These are phyloP conservation scores for Burhinus bistriatus DNA, from an alignment of 2,113 vertebrate species.

Conservation along the genomic window DNA sequence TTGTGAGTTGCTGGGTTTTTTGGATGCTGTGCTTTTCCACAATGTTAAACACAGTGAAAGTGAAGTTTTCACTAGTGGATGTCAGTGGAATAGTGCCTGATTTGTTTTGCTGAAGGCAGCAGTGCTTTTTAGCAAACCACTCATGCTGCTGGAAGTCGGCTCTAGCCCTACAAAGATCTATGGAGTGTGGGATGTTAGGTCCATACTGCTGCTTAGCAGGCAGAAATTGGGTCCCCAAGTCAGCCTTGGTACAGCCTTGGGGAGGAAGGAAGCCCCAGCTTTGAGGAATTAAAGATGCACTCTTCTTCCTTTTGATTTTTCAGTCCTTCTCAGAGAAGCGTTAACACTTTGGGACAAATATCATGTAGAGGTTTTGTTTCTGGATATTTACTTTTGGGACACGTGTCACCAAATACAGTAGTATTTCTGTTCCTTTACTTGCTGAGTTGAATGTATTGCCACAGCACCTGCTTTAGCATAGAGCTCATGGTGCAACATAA, in stretches of 20 bases:
- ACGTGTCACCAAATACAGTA: not conserved
- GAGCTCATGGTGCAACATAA: not conserved
- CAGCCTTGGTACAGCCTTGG: rapidly evolving
- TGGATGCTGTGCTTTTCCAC: not conserved
- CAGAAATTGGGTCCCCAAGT: not conserved
- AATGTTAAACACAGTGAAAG: not conserved
- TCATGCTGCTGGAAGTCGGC: not conserved
- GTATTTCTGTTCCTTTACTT: not conserved
- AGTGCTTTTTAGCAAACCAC: not conserved
- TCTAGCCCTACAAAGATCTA: not conserved
- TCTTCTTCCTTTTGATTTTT: not conserved
- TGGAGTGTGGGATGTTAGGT: not conserved
- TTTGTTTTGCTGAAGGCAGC: not conserved
- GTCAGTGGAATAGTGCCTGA: not conserved
- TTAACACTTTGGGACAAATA: not conserved
- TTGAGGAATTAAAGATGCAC: rapidly evolving
- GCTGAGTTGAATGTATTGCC: not conserved
- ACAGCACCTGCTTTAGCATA: not conserved
- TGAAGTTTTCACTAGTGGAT: not conserved
- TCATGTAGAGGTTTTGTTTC: rapidly evolving
- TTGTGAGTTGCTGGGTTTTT: not conserved
- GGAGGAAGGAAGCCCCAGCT: not conserved
- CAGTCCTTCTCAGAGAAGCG: not conserved
- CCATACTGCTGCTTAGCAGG: not conserved
- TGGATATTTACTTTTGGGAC: not conserved